Evolutionary conservation across 2,888 invertebrate species (phyloP), one percentile per base, ranked within the genome.

Genomic region (Euproctis similis): DNA sequence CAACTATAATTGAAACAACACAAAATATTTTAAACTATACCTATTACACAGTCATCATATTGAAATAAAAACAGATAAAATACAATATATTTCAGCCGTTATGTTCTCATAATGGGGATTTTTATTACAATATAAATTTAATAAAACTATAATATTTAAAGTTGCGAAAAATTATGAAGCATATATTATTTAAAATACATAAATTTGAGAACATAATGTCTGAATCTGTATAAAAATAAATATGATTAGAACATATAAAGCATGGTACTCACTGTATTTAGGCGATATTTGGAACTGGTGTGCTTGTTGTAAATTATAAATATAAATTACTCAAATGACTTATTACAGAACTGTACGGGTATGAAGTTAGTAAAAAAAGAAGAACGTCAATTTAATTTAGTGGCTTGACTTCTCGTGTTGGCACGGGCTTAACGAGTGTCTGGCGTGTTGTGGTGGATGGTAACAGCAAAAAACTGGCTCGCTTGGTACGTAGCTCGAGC

Each of bases 391-490:
- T 84, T 84, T 84, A 84, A n/a, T n/a, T 87, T 85, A 84, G 85
- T 84, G 87, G 85, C 85, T n/a, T n/a, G 87, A 86, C 85, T 86
- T 85, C 87, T 87, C 86, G 87, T 86, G 84, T 86, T 86, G 85
- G 84, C 86, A 84, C 87, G 87, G 86, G 76, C 81, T 81, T 84
- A 85, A 86, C 86, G 85, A 84, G 84, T 82, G 82, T 84, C 78
- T 81, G 82, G 85, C 82, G 86, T 86, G 82, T 80, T 81, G 77
- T 72, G 72, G 78, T n/a, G n/a, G n/a, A n/a, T n/a, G n/a, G n/a
- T n/a, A 72, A 86, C 86, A 85, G 87, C 21, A 87, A 87, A 87
- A 88, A 87, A 86, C 87, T 87, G 85, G 87, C 78, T 78, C 67
- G 77, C 68, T 67, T 70, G 73, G 71, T 77, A 78, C 81, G 80